These are phyloP conservation scores for Girardinichthys multiradiatus DNA, from an alignment of 2,113 vertebrate genomes.

Conservation along the genomic window DNA sequence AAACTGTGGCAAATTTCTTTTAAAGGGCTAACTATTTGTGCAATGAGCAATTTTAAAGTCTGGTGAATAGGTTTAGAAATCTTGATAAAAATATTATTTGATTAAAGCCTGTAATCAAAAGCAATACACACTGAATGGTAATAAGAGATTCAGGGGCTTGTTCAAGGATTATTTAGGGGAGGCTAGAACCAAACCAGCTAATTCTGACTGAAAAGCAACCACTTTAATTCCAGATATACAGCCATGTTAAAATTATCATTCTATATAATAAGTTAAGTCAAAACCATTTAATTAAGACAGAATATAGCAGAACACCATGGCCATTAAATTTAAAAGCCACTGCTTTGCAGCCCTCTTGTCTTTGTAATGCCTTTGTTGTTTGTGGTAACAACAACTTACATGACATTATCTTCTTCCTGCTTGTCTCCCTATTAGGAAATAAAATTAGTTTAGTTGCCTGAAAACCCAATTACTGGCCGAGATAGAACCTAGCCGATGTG, in stretches of 20 bases:
- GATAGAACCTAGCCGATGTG: slow-evolving; percentile 59
- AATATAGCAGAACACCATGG: not conserved
- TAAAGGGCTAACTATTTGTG: too few species aligned
- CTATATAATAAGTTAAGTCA: not conserved
- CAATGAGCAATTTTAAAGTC: too few species aligned
- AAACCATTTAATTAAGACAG: not conserved
- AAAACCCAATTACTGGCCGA: slow-evolving; percentile 67
- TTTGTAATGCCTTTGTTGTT: slow-evolving; percentile 19
- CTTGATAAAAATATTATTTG: too few species aligned
- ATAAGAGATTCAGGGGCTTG: too few species aligned
- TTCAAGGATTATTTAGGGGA: too few species aligned
- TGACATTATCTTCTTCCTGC: slow-evolving; percentile 63
- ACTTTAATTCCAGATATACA: not conserved
- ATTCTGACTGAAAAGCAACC: not conserved
- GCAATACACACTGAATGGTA: too few species aligned
- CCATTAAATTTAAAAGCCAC: slow-evolving; percentile 1
- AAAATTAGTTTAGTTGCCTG: slow-evolving; percentile 66
- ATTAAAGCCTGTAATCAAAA: too few species aligned
- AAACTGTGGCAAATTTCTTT: too few species aligned
- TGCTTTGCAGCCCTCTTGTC: not conserved
- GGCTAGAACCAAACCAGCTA: too few species aligned
- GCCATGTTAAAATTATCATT: not conserved
- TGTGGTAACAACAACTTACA: slow-evolving; percentile 20
- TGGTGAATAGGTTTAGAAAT: too few species aligned
- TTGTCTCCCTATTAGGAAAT: slow-evolving; percentile 57